Evolutionary conservation across 1,140 invertebrate species (phyloP), one percentile per base, ranked within the genome.

Genomic region (Temnothorax curvispinosus): DNA sequence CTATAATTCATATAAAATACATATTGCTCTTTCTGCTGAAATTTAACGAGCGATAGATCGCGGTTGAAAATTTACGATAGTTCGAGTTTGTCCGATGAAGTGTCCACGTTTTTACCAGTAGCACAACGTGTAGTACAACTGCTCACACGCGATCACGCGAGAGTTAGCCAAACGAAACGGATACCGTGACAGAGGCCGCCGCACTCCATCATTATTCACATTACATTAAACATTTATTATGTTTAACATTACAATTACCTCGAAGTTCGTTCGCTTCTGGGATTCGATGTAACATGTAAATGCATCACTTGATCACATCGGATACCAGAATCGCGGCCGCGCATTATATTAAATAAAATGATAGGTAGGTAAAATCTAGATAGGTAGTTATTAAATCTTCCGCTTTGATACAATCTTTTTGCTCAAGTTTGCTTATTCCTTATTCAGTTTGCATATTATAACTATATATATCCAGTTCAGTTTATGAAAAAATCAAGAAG

Each of bases 71-170:
- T 50, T 2, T 54, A 41, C 69, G 27, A 21, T 47, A 74, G 7
- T 41, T 4, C 80, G 54, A 72, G 41, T 84, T 75, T 85, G 47
- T 41, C 47, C 60, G 32, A 41, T 56, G 47, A 52, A 44, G 35
- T 50, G 69, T 38, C 41, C 60, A 44, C 52, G 44, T 85, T 67
- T 69, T 74, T 71, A 50, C 13, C n/a, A 64, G 41, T 54, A 52
- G 47, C 50, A 58, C 50, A 52, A 21, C 50, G 62, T 69, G 58
- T 74, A 54, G 58, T 74, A 54, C 60, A 21, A 80, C 77, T 76
- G 54, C 13, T 62, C 56, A 56, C 87, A 88, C 81, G 86, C 81
- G 86, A 87, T 88, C 88, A 80, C 65, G 75, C 75, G 82, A 86
- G 56, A 80, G 58, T 27, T 44, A 72, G 52, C 47, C 41, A 54